Evolutionary conservation across 2,888 invertebrate genomes (phyloP).

Genomic region (Synergus japonicus): DNA sequence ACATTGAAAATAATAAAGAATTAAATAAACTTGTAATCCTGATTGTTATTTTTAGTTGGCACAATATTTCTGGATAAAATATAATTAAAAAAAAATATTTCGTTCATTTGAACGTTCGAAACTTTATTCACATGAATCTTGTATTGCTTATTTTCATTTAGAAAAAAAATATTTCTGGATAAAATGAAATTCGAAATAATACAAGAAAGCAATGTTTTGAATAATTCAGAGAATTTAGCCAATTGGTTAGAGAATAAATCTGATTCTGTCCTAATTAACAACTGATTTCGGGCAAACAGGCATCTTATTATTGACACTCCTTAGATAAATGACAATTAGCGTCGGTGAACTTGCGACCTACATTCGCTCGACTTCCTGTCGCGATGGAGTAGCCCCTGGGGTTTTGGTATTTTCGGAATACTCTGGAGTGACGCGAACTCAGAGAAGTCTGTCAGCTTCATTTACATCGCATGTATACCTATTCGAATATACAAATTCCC

Average conservation of each 20-base stretch:
- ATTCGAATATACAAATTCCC: constrained; percentile 1
- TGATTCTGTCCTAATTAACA: neutral
- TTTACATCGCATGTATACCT: constrained; percentile 16
- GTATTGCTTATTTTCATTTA: too few species aligned
- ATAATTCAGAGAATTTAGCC: neutral
- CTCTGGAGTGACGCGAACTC: constrained; percentile 44
- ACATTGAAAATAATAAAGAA: too few species aligned
- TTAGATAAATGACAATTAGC: constrained; percentile 48
- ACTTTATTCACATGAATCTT: too few species aligned
- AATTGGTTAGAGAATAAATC: neutral
- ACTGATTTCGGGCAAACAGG: neutral
- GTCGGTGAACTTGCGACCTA: constrained; percentile 74
- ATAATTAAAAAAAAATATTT: too few species aligned
- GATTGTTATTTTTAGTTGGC: too few species aligned
- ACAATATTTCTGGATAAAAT: too few species aligned
- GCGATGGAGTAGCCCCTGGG: constrained; percentile 53
- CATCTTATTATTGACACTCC: neutral
- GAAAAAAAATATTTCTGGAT: too few species aligned
- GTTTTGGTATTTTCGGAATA: constrained; percentile 61
- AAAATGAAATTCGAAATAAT: too few species aligned
- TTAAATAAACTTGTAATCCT: too few species aligned
- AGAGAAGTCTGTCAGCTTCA: constrained; percentile 25
- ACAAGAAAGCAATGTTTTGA: too few species aligned
- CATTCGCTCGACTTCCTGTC: constrained; percentile 63
- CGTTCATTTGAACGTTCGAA: too few species aligned